These are phyloP conservation scores for Danionella dracula DNA, from an alignment of 2,797 vertebrate species.

Conservation along the genomic window DNA sequence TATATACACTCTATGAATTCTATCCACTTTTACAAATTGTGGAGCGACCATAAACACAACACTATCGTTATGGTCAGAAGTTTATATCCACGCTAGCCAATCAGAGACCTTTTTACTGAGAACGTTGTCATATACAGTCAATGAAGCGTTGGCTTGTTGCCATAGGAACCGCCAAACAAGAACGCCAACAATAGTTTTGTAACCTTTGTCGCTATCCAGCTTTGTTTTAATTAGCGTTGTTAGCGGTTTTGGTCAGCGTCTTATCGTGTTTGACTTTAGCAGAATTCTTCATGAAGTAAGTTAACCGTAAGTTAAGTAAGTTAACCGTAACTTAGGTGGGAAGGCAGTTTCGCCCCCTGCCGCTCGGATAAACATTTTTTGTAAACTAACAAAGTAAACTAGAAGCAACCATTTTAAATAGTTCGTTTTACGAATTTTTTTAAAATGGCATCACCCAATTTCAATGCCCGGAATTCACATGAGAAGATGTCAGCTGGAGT, in stretches of 20 bases:
- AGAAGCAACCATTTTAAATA: too few relatives aligned
- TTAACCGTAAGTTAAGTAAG: too few relatives aligned
- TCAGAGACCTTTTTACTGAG: conserved; percentile 43
- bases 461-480: conserved; percentile 44
- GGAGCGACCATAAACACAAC: too few relatives aligned
- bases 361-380: neutral
- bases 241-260: neutral
- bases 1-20: too few relatives aligned
- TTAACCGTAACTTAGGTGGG: too few relatives aligned
- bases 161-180: conserved; percentile 32
- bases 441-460: conserved; percentile 56
- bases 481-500: conserved; percentile 46
- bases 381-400: too few relatives aligned
- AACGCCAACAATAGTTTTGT: conserved; percentile 1
- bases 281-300: neutral
- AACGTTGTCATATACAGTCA: too few relatives aligned
- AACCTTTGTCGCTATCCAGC: neutral
- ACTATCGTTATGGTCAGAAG: too few relatives aligned
- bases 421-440: neutral
- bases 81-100: conserved; percentile 34
- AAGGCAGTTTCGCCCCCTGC: neutral
- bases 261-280: neutral
- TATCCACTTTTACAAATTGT: too few relatives aligned
- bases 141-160: too few relatives aligned
- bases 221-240: neutral